Conservation (phyloP, 2,113 vertebrate genomes). For the Myotis lucifugus region DNA sequence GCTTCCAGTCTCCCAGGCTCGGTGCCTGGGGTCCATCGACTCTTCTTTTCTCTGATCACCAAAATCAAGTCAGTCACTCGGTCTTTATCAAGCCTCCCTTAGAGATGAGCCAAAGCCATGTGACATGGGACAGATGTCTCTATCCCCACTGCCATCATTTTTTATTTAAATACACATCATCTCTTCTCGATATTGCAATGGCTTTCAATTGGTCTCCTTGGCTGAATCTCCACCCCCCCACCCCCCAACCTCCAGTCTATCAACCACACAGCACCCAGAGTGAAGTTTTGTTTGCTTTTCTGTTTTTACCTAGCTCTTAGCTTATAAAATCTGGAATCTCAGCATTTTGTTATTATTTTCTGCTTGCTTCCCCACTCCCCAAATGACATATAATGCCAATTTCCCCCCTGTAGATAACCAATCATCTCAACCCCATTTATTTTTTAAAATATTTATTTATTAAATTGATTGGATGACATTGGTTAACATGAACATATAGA, state of each 20-base stretch:
- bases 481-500: too few relatives aligned
- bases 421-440: neutral
- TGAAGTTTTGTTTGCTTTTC: neutral
- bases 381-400: neutral
- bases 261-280: neutral
- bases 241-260: rapidly evolving
- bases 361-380: neutral
- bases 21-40: neutral
- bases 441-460: neutral
- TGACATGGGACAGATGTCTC: neutral
- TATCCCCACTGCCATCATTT: neutral
- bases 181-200: neutral
- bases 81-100: neutral
- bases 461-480: too few relatives aligned
- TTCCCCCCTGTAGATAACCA: neutral
- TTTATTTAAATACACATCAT: neutral
- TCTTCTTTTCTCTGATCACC: neutral
- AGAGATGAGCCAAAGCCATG: neutral
- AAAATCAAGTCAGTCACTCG: neutral
- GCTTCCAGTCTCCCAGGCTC: neutral
- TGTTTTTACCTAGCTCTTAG: neutral
- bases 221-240: neutral
- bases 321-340: neutral
- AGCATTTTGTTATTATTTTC: neutral
- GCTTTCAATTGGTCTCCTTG: neutral